A percentile compares a stretch with the other conserved stretches of the same genome.
Evolutionary conservation across 2,888 invertebrate species (phyloP).

Genomic region (Taenaris catops): DNA sequence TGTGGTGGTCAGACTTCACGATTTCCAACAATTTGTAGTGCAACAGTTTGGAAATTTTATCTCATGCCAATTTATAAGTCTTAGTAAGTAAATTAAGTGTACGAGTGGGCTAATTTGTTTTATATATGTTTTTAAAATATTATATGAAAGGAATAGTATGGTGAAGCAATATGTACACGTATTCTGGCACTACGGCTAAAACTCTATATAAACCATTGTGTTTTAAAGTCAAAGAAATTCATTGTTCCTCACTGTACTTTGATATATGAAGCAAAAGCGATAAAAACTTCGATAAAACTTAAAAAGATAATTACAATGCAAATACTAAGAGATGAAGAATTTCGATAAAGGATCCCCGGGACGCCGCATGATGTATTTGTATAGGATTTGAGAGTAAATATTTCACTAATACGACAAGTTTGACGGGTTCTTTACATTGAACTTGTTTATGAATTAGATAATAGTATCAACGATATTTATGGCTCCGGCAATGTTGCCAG

Average conservation of each 20-base stretch:
- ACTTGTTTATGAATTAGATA: conserved; percentile 15
- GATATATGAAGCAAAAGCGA: conserved; percentile 3
- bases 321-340: conserved; percentile 13
- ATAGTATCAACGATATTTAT: conserved; percentile 14
- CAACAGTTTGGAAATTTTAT: no score
- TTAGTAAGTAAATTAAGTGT: no score
- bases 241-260: no score
- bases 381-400: conserved; percentile 2
- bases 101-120: no score
- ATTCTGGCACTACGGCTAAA: no score
- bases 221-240: no score
- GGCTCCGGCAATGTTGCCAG: conserved; percentile 8
- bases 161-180: no score
- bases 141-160: no score
- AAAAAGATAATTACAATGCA: conserved; percentile 9
- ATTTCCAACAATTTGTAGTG: no score
- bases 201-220: no score
- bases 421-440: conserved; percentile 11
- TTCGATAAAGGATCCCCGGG: conserved; percentile 16
- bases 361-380: conserved; percentile 6
- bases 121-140: no score
- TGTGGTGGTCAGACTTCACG: not conserved
- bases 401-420: conserved; percentile 14
- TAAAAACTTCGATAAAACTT: not conserved
- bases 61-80: no score